Percentiles rank a stretch among this genome's conserved stretches.
Conservation (phyloP, 2,888 invertebrate species). For the Drosophila quinaria region DNA sequence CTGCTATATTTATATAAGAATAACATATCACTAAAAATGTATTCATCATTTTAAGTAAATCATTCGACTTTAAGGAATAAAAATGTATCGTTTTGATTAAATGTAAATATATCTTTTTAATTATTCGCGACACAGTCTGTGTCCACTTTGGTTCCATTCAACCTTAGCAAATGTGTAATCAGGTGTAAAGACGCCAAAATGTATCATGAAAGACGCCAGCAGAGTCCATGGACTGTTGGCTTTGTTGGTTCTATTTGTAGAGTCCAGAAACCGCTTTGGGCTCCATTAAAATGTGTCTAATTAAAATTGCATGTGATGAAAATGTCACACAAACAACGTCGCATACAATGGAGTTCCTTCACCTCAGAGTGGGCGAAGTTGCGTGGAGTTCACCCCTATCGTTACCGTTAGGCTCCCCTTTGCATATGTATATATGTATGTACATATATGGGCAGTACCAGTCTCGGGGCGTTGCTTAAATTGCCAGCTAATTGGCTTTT, state of each 20-base stretch:
- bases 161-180: constrained; percentile 41
- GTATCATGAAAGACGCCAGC: constrained; percentile 10
- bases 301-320: constrained; percentile 66
- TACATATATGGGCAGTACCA: constrained; percentile 2
- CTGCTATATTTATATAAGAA: too few species aligned
- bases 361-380: constrained; percentile 29
- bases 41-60: neutral
- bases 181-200: constrained; percentile 40
- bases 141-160: constrained; percentile 15
- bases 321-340: constrained; percentile 27
- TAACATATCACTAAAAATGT: neutral
- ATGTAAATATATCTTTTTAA: neutral
- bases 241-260: constrained; percentile 24
- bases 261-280: constrained; percentile 41
- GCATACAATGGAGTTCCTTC: constrained; percentile 55
- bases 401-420: constrained; percentile 2
- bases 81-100: neutral
- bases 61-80: neutral
- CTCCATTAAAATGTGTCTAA: constrained; percentile 61
- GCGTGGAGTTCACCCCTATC: constrained; percentile 2
- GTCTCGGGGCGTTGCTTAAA: constrained; percentile 45
- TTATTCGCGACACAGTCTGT: neutral
- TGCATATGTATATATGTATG: too few species aligned
- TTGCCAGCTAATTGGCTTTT: constrained; percentile 64
- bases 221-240: constrained; percentile 10